Conservation (phyloP, 2,888 invertebrate species). For the Luperina testacea region DNA sequence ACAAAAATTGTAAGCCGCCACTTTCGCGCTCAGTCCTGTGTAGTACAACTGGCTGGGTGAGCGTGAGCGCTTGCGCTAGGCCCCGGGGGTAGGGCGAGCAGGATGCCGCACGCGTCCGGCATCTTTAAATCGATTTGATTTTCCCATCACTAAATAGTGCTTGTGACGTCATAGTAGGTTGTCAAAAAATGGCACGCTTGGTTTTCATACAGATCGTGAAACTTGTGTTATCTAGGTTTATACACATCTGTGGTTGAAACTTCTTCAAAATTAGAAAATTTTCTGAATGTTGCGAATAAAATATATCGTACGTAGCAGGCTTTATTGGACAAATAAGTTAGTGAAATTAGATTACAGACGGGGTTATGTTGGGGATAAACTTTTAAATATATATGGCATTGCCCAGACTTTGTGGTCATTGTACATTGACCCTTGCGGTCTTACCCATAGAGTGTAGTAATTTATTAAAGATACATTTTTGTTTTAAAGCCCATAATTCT, state of each 20-base stretch:
- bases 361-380: constrained; percentile 22
- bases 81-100: too few relatives aligned
- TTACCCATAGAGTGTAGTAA: background rate
- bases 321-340: constrained; percentile 42
- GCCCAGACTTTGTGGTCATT: constrained; percentile 1
- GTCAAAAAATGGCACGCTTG: too few relatives aligned
- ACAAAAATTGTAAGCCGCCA: too few relatives aligned
- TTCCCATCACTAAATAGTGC: too few relatives aligned
- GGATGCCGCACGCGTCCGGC: too few relatives aligned
- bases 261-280: constrained; percentile 44
- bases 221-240: too few relatives aligned
- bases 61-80: too few relatives aligned
- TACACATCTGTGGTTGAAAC: constrained; percentile 10
- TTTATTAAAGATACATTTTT: background rate
- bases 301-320: constrained; percentile 11
- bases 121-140: too few relatives aligned
- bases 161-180: too few relatives aligned
- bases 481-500: background rate
- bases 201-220: too few relatives aligned
- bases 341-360: constrained; percentile 36
- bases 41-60: too few relatives aligned
- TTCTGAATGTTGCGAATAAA: constrained; percentile 39
- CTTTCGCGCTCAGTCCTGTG: too few relatives aligned
- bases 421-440: constrained; percentile 3
- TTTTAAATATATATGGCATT: constrained; percentile 16